phyloP scores from a whole-genome alignment of 2,113 vertebrate genomes.

The Anser brachyrhynchus region DNA sequence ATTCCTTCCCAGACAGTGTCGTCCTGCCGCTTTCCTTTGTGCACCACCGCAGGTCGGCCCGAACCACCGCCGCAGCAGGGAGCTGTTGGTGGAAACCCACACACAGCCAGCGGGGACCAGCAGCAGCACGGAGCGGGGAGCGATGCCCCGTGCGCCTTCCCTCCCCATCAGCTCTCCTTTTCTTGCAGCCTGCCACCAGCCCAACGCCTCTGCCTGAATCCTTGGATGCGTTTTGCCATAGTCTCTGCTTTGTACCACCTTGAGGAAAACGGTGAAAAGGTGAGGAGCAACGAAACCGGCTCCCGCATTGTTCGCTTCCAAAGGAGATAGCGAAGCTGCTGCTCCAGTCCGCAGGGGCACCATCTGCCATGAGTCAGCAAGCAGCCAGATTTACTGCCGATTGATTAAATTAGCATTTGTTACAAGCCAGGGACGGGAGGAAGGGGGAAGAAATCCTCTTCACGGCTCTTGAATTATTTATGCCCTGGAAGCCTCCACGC shows the following conservation, averaged over 20 bases:
- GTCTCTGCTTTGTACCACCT: neutral
- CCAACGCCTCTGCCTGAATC: neutral
- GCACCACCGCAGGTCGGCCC: neutral
- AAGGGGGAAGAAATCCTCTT: constrained; percentile 71
- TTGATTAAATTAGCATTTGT: constrained; percentile 99
- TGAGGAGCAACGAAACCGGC: constrained; percentile 32
- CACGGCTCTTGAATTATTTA: constrained; percentile 82
- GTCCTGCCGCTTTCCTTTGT: neutral
- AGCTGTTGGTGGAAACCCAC: neutral
- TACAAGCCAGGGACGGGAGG: constrained; percentile 81
- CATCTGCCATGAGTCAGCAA: constrained; percentile 93
- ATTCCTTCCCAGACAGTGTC: neutral
- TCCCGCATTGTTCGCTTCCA: constrained; percentile 66
- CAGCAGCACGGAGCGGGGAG: neutral
- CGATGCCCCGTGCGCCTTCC: neutral
- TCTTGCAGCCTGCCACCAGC: neutral
- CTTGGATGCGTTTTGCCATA: neutral
- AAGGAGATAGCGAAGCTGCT: constrained; percentile 82
- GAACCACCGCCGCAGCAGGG: neutral
- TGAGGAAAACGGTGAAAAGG: constrained; percentile 47
- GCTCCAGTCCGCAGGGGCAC: constrained; percentile 77
- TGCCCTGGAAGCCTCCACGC: constrained; percentile 69
- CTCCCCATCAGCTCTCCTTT: neutral
- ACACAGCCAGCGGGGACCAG: neutral
- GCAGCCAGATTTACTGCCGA: constrained; percentile 90